phyloP scores from a whole-genome alignment of 2,888 invertebrate genomes.

The Sphinx pinastri region DNA sequence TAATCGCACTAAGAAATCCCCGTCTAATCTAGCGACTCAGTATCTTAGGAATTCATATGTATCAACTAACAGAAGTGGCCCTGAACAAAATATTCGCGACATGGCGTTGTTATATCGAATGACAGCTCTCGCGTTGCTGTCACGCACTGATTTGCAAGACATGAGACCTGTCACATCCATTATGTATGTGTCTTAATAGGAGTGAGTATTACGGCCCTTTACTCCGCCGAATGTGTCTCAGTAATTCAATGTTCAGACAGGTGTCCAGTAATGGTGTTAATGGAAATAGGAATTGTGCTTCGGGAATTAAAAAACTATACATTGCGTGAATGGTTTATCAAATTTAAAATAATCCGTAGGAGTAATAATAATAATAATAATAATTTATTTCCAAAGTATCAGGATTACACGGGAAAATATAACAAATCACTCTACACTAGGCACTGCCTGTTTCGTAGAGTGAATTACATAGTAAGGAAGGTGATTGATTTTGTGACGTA shows the following conservation, averaged over 20 bases:
- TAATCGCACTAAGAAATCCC: not conserved
- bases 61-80: slow-evolving; percentile 44
- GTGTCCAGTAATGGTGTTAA: not conserved
- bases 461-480: too few species aligned
- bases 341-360: too few species aligned
- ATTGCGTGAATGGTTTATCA: too few species aligned
- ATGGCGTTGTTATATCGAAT: slow-evolving; percentile 53
- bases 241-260: too few species aligned
- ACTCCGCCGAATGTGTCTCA: not conserved
- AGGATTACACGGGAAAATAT: too few species aligned
- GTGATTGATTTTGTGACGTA: too few species aligned
- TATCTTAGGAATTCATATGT: slow-evolving; percentile 1
- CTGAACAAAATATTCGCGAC: slow-evolving; percentile 63
- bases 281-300: not conserved
- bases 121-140: slow-evolving; percentile 54
- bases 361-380: too few species aligned
- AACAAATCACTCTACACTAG: too few species aligned
- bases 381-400: too few species aligned
- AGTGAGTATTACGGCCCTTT: not conserved
- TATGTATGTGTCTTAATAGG: slow-evolving; percentile 18
- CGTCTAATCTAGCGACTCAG: not conserved
- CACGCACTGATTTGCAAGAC: slow-evolving; percentile 63
- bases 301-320: too few species aligned
- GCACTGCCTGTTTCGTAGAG: too few species aligned
- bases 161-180: slow-evolving; percentile 50